Evolutionary conservation across 2,113 vertebrate species (phyloP).

Genomic region (Seriola rivoliana): DNA sequence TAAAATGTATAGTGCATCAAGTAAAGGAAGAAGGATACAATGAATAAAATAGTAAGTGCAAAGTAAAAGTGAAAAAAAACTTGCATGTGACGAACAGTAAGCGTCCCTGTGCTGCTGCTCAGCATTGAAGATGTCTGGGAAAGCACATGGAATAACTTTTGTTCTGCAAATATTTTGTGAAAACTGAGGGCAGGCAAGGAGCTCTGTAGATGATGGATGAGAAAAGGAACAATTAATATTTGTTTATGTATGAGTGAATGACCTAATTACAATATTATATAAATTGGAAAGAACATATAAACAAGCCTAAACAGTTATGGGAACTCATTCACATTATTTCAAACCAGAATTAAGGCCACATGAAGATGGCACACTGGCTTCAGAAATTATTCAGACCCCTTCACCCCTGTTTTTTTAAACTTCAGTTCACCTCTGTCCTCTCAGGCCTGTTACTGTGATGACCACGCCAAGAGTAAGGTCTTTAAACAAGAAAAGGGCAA

Average conservation of each 20-base stretch:
- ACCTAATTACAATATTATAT: background rate
- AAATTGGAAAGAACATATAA: background rate
- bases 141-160: background rate
- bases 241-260: background rate
- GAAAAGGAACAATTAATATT: background rate
- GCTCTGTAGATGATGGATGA: background rate
- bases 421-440: background rate
- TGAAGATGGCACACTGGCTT: no score
- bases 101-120: no score
- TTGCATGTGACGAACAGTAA: no score
- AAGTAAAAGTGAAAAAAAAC: no score
- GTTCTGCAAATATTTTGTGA: background rate
- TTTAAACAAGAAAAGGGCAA: conserved; percentile 98
- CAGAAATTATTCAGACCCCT: no score
- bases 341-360: background rate
- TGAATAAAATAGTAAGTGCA: background rate
- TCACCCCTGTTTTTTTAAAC: background rate
- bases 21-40: background rate
- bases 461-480: conserved; percentile 96
- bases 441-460: conserved; percentile 97
- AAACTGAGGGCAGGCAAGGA: background rate
- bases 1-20: background rate
- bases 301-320: background rate
- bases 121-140: background rate
- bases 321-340: background rate